Evolutionary conservation across 1,140 invertebrate genomes (phyloP).

Genomic region (Drosophila navojoa): DNA sequence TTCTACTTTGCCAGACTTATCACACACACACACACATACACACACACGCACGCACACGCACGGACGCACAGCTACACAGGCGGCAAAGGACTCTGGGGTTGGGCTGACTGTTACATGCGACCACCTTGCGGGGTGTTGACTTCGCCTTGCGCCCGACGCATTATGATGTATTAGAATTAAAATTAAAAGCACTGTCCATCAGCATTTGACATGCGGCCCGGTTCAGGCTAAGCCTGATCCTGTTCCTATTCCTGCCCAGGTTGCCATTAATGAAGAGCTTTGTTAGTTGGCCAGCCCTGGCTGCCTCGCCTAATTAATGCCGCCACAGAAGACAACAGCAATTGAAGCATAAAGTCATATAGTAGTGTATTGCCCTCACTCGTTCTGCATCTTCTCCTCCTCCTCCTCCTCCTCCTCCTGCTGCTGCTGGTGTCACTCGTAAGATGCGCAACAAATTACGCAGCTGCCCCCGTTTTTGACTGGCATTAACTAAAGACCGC

Average conservation of each 20-base stretch:
- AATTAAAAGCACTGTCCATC: constrained; percentile 72
- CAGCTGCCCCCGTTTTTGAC: constrained; percentile 49
- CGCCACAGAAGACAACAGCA: constrained; percentile 3
- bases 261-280: constrained; percentile 68
- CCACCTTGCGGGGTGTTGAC: constrained; percentile 64
- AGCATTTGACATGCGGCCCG: constrained; percentile 35
- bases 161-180: constrained; percentile 80
- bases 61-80: constrained; percentile 44
- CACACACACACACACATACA: constrained; percentile 49
- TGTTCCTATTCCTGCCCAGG: constrained; percentile 44
- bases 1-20: constrained; percentile 68
- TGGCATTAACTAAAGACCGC: constrained; percentile 76
- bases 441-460: constrained; percentile 27
- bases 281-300: constrained; percentile 32
- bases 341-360: constrained; percentile 9
- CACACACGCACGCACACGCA: constrained; percentile 61
- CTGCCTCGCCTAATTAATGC: constrained; percentile 58
- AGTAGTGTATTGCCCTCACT: constrained; percentile 3
- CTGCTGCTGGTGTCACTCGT: not conserved
- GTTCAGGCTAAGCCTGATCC: not conserved
- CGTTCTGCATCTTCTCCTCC: not conserved
- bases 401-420: not conserved
- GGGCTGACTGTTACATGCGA: not conserved
- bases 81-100: not conserved
- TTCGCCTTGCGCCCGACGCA: constrained; percentile 46